phyloP scores from a whole-genome alignment of 2,113 vertebrate species.

The Thunnus thynnus region DNA sequence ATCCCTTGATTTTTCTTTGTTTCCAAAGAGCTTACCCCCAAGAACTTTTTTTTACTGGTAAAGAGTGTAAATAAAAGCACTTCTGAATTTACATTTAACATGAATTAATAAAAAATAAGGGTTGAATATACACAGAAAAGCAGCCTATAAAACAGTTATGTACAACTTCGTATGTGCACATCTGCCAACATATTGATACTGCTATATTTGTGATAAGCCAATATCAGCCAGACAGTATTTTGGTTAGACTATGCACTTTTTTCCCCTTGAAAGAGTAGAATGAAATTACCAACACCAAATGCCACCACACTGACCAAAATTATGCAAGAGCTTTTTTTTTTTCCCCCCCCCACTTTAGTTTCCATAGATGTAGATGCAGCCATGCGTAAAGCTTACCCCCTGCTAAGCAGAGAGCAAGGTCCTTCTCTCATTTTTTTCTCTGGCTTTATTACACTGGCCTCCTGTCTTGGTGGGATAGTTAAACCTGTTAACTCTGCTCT shows the following conservation, averaged over 20 bases:
- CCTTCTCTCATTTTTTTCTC: constrained; percentile 26
- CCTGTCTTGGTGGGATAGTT: constrained; percentile 45
- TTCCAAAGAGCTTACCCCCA: not conserved
- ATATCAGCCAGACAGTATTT: not conserved
- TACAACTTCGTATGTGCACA: not conserved
- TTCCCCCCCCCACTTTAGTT: not conserved
- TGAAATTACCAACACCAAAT: constrained; percentile 18
- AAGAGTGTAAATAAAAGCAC: not conserved
- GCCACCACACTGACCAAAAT: constrained; percentile 32
- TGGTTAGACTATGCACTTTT: not conserved
- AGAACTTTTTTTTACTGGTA: not conserved
- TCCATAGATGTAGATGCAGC: constrained; percentile 56
- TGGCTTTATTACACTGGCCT: constrained; percentile 46
- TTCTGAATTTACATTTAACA: not conserved
- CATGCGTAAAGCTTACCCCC: constrained; percentile 70
- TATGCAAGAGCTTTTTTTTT: constrained; percentile 22
- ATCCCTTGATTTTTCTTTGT: not conserved
- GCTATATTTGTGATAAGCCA: not conserved
- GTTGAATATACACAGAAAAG: not conserved
- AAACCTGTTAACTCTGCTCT: constrained; percentile 62
- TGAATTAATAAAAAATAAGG: not conserved
- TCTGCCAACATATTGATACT: not conserved
- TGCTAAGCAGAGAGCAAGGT: constrained; percentile 60
- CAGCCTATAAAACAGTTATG: not conserved
- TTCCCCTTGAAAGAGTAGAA: no score